Evolutionary conservation across 2,113 vertebrate genomes (phyloP).

Genomic region (Sterrhoptilus dennistouni): DNA sequence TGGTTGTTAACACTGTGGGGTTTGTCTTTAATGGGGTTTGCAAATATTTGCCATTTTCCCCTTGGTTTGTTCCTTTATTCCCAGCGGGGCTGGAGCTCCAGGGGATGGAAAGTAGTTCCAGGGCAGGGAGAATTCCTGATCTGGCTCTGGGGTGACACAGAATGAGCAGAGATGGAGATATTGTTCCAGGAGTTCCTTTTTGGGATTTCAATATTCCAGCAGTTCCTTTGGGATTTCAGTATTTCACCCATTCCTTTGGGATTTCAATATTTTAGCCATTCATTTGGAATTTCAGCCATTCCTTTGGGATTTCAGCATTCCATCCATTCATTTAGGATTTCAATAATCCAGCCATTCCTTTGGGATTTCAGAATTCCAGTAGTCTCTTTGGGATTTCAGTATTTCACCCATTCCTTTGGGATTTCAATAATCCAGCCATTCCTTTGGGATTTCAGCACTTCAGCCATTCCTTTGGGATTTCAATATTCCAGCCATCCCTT

Average conservation of each 20-base stretch:
- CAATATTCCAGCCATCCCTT: too few species aligned
- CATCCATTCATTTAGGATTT: background rate
- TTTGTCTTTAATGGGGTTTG: background rate
- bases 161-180: background rate
- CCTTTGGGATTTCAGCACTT: background rate
- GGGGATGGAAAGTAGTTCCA: background rate
- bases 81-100: background rate
- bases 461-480: background rate
- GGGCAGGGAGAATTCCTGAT: background rate
- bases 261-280: background rate
- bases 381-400: background rate
- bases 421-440: background rate
- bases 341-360: background rate
- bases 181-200: background rate
- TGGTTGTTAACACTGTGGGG: background rate
- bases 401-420: background rate
- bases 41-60: background rate
- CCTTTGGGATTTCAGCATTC: background rate
- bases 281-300: background rate
- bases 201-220: background rate
- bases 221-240: background rate
- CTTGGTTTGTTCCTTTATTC: background rate
- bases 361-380: background rate
- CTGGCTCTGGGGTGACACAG: fast-evolving
- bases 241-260: background rate